phyloP scores from a whole-genome alignment of 2,888 invertebrate genomes.

The Ommatoiulus sabulosus region DNA sequence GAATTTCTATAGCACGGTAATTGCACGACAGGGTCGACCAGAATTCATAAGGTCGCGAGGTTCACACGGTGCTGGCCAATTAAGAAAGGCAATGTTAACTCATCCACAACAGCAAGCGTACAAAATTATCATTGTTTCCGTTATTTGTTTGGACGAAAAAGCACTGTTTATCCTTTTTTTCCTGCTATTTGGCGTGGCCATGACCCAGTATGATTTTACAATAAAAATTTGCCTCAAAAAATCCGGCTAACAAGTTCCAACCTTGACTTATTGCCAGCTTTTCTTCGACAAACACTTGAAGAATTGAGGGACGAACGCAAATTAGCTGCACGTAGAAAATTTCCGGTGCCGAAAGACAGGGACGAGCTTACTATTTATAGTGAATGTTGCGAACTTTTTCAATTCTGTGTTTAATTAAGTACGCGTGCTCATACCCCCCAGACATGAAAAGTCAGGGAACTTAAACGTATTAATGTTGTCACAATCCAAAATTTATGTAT shows the following conservation, averaged over 20 bases:
- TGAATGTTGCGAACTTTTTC: too few species aligned
- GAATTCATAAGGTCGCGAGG: background rate
- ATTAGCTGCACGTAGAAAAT: background rate
- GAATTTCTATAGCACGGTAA: background rate
- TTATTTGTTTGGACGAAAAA: background rate
- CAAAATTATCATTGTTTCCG: background rate
- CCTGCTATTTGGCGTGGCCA: background rate
- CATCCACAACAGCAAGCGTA: constrained; percentile 18
- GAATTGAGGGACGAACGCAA: constrained; percentile 15
- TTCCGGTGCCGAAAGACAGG: background rate
- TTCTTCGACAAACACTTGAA: background rate
- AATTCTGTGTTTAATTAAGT: too few species aligned
- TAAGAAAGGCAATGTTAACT: background rate
- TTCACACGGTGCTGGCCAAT: background rate
- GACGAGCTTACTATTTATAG: background rate
- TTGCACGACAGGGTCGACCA: background rate
- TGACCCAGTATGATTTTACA: constrained; percentile 23
- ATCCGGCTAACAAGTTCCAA: background rate
- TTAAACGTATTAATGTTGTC: too few species aligned
- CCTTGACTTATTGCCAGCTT: constrained; percentile 34
- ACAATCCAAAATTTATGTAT: too few species aligned
- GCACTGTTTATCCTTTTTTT: background rate
- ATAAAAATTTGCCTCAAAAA: background rate
- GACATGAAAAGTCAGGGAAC: too few species aligned
- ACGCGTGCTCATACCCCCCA: too few species aligned